These are phyloP conservation scores for Lasaia peninsularis DNA, from an alignment of 1,140 invertebrate species.

Conservation along the genomic window DNA sequence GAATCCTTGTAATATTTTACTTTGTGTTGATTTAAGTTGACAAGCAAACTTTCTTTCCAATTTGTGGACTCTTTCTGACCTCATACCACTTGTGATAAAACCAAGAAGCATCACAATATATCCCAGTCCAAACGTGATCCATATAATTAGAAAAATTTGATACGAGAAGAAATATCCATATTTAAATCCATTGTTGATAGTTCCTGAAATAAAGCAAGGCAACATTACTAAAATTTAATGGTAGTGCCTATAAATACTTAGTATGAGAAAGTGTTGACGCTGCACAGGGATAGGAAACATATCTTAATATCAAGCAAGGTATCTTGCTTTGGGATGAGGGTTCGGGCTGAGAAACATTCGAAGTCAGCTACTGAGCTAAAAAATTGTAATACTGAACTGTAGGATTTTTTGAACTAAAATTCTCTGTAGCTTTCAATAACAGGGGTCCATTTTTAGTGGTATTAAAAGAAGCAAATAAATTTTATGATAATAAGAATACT, in stretches of 20 bases:
- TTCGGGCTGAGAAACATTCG: too few relatives aligned
- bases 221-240: neutral
- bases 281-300: too few relatives aligned
- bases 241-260: too few relatives aligned
- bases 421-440: too few relatives aligned
- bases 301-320: too few relatives aligned
- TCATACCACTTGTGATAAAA: constrained; percentile 84
- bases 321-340: too few relatives aligned
- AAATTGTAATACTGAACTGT: too few relatives aligned
- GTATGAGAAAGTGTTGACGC: too few relatives aligned
- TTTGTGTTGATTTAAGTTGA: constrained; percentile 87
- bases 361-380: too few relatives aligned
- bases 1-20: constrained; percentile 87
- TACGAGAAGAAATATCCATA: constrained; percentile 81
- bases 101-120: constrained; percentile 95
- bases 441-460: constrained; percentile 1
- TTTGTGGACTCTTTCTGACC: constrained; percentile 85
- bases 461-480: neutral
- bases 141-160: constrained; percentile 86
- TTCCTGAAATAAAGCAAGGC: constrained; percentile 57
- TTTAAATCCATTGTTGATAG: constrained; percentile 77
- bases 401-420: neutral
- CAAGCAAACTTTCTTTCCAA: constrained; percentile 86
- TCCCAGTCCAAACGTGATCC: constrained; percentile 94
- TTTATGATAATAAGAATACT: too few relatives aligned